Conservation (phyloP, 2,888 invertebrate genomes). For the Morpho achilles region DNA sequence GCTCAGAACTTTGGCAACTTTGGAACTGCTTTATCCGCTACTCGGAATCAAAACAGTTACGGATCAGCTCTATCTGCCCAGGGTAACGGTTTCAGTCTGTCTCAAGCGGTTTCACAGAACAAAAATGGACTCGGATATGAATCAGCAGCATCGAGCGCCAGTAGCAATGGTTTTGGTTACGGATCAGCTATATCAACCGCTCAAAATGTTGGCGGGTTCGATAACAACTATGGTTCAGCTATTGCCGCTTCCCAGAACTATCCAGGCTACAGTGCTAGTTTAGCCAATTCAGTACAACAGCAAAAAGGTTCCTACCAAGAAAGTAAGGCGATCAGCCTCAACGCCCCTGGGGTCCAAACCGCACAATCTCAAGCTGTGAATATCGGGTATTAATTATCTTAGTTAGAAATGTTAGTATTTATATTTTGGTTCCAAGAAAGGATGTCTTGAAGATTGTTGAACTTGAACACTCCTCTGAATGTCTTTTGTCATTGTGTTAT, state of each 20-base stretch:
- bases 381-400: constrained; percentile 36
- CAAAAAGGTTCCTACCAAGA: constrained; percentile 42
- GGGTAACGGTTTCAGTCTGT: constrained; percentile 28
- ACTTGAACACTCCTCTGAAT: constrained; percentile 49
- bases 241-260: constrained; percentile 51
- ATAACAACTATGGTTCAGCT: constrained; percentile 39
- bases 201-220: constrained; percentile 36
- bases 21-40: constrained; percentile 46
- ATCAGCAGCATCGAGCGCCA: constrained; percentile 22
- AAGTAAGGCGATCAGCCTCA: constrained; percentile 53
- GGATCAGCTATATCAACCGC: constrained; percentile 42
- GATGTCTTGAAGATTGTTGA: constrained; percentile 55
- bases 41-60: constrained; percentile 44
- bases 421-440: constrained; percentile 27
- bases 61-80: constrained; percentile 42
- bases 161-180: constrained; percentile 33
- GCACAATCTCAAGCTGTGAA: constrained; percentile 52
- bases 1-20: constrained; percentile 44
- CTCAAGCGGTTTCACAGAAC: constrained; percentile 16
- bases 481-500: constrained; percentile 33
- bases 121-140: constrained; percentile 29
- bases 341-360: constrained; percentile 53
- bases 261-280: constrained; percentile 46
- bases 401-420: not conserved
- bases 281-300: constrained; percentile 52